Evolutionary conservation across 2,797 vertebrate genomes (phyloP).

Genomic region (Sphenodon punctatus): DNA sequence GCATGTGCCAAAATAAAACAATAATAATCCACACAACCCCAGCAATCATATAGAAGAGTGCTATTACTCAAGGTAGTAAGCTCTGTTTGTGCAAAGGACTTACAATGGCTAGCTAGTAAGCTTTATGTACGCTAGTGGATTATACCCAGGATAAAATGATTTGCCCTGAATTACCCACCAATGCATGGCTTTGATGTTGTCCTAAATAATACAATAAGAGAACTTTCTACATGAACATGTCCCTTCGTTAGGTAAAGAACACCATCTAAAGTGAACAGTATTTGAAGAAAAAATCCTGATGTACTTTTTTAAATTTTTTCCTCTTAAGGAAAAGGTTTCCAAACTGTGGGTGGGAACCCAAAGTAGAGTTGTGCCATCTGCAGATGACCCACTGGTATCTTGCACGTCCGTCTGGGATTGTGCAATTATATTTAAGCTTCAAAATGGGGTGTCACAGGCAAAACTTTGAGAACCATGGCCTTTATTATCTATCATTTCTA

Average conservation of each 20-base stretch:
- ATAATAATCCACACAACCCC: too few species aligned
- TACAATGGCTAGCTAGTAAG: conserved; percentile 51
- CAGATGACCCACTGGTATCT: too few species aligned
- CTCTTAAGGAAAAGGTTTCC: conserved; percentile 24
- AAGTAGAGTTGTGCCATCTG: too few species aligned
- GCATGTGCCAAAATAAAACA: conserved; percentile 70
- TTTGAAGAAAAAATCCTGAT: conserved; percentile 32
- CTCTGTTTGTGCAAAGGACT: conserved; percentile 48
- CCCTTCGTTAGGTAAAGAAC: conserved; percentile 22
- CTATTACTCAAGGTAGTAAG: conserved; percentile 36
- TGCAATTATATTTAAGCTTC: too few species aligned
- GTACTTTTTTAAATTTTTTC: not conserved
- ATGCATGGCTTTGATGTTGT: not conserved
- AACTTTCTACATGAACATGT: not conserved
- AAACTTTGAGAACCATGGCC: too few species aligned
- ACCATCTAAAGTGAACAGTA: not conserved
- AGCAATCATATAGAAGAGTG: conserved; percentile 60
- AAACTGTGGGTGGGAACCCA: too few species aligned
- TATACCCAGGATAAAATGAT: conserved; percentile 26
- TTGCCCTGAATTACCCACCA: conserved; percentile 47
- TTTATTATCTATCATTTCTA: too few species aligned
- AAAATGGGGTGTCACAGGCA: too few species aligned
- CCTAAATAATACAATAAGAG: conserved; percentile 35
- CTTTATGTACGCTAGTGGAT: conserved; percentile 11
- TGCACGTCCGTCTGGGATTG: too few species aligned